Percentiles rank a stretch among this genome's conserved stretches.
phyloP scores from a whole-genome alignment of 2,113 vertebrate genomes.

The Mixornis gularis region DNA sequence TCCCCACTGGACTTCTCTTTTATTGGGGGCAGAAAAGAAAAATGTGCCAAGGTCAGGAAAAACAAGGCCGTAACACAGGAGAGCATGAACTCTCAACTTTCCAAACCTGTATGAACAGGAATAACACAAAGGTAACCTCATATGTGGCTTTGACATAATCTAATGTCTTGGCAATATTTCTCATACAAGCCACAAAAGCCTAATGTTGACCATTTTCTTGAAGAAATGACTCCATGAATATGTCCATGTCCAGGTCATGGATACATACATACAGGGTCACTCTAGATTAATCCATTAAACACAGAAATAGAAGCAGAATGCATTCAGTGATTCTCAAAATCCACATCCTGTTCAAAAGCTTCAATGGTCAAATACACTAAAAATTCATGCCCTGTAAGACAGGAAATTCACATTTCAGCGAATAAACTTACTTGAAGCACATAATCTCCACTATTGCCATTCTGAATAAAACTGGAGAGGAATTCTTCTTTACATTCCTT shows the following conservation, averaged over 20 bases:
- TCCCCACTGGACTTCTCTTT: background rate
- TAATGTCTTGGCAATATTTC: background rate
- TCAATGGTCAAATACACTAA: background rate
- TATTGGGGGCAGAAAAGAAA: background rate
- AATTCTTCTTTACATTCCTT: background rate
- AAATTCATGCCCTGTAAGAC: background rate
- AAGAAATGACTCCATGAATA: background rate
- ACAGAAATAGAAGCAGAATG: background rate
- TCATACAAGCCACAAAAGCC: background rate
- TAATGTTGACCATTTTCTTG: background rate
- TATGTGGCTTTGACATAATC: background rate
- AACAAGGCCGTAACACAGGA: background rate
- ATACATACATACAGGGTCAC: background rate
- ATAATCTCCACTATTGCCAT: background rate
- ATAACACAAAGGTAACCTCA: background rate
- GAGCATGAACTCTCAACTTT: background rate
- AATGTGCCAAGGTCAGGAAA: background rate
- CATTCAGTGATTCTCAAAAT: background rate
- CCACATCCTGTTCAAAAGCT: background rate
- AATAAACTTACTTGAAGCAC: background rate
- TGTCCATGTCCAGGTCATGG: background rate
- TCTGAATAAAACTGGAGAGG: constrained; percentile 1
- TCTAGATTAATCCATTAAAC: background rate
- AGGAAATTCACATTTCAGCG: background rate
- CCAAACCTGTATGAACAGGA: background rate